Base-by-base conservation (phyloP, 2,113 vertebrate species). In the Aleadryas rufinucha region DNA sequence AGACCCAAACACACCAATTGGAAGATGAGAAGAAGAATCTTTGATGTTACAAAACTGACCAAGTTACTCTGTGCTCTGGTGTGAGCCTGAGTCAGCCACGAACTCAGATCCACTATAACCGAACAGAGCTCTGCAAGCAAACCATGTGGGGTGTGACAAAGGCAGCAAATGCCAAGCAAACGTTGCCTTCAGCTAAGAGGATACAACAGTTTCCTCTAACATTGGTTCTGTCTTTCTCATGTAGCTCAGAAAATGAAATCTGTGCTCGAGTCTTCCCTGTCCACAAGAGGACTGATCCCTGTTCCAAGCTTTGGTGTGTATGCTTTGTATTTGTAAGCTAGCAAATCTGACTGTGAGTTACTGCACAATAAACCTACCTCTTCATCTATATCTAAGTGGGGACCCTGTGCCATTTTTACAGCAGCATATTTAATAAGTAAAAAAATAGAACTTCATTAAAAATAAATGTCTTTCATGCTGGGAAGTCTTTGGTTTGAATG, bases 371-470 rank as follows among this genome's bases (percentile, higher is more conserved):
- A 87, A 78, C 39, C 56, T 47, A 68, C 61, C 41, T 88, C 75
- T 95, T 97, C 66, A 84, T 90, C 54, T 79, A 21, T 79, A 87
- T 45, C 39, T 57, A 88, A 72, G 37, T 37, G 64, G 13, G 63
- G 59, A 84, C 33, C 37, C 42, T 50, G 14, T 64, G 93, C 78
- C 82, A 76, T 87, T 85, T 80, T 84, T 84, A 85, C 64, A 94
- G 70, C 64, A 75, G 60, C 39, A 31, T 90, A 87, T 95, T 93
- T 74, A 94, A 50, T 77, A 82, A 45, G 60, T 61, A 86, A 84
- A 94, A 93, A 90, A 83, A 24, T 7, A 66, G 26, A 78, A 92
- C 54, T 74, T 94, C 66, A 87, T 95, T 95, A 95, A 97, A 96
- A 96, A 93, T 37, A 94, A 91, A 93, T 84, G 4, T n/a, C 71